phyloP scores from a whole-genome alignment of 2,113 vertebrate species.

The Phycodurus eques region DNA sequence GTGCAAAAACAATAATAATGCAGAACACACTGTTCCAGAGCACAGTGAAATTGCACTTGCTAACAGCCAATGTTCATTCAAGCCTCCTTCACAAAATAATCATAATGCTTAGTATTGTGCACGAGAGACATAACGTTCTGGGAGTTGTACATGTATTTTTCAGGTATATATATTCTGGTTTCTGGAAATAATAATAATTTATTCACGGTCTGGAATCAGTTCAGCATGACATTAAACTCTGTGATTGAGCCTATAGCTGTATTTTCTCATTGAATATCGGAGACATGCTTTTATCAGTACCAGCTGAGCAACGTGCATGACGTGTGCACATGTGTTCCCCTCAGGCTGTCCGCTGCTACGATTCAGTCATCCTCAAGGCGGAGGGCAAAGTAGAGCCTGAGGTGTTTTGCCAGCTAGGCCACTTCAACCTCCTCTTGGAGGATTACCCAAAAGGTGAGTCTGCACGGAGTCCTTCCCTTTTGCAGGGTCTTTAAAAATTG shows the following conservation, averaged over 20 bases:
- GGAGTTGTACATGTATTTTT: no score
- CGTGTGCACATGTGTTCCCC: not conserved
- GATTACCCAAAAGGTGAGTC: constrained; percentile 98
- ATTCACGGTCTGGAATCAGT: not conserved
- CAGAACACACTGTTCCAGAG: no score
- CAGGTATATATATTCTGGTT: no score
- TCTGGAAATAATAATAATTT: not conserved
- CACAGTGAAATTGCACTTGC: no score
- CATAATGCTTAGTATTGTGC: no score
- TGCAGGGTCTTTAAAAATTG: not conserved
- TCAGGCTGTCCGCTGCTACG: constrained; percentile 96
- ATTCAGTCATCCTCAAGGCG: constrained; percentile 96
- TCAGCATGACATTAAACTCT: not conserved
- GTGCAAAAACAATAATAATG: no score
- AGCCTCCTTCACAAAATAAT: no score
- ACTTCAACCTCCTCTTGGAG: constrained; percentile 99
- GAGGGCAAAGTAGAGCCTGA: constrained; percentile 99
- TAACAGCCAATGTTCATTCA: no score
- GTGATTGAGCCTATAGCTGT: not conserved
- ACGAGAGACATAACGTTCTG: no score
- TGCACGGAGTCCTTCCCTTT: not conserved
- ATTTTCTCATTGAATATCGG: not conserved
- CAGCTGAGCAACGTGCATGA: not conserved
- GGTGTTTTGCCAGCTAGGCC: constrained; percentile 99
- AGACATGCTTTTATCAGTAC: not conserved